Evolutionary conservation across 2,113 vertebrate genomes (phyloP), one percentile per base, ranked within the genome.

Genomic region (Mystacornis crossleyi): DNA sequence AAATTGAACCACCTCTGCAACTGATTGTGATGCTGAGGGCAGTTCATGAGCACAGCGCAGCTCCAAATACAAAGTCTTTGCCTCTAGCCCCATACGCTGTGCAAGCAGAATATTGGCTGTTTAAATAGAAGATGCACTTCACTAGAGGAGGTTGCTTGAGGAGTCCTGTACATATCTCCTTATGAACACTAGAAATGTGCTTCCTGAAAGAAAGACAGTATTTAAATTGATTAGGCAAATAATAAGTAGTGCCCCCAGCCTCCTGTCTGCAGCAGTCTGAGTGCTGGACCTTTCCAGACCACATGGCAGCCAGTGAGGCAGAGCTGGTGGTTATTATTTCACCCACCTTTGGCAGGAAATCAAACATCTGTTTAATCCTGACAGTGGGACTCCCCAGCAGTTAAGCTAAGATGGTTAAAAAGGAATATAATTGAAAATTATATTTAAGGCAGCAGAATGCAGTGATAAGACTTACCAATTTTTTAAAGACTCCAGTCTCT

Each of bases 311-410:
- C 92, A 89, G 7, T 65, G 86, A 89, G 40, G 89, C 84, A 93
- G 90, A 91, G 69, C 50, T 93, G 80, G 83, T 61, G 64, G 54
- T 74, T 77, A 75, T 72, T 92, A 81, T 86, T 95, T 95, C 51
- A 81, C 81, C 38, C 64, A 93, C 80, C 95, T 96, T 86, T 71
- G 79, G 47, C 80, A 93, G 84, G 51, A 94, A 86, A 89, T 81
- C 78, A 74, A 91, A 84, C 83, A 93, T 65, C 96, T 91, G 66
- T 69, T 90, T 86, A 57, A 82, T 82, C 58, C 54, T 90, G 82
- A 88, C 70, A 77, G 71, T 57, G 67, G 58, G 70, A 50, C 48
- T 65, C 54, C 81, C 38, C 42, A 96, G 62, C 75, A 82, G 50
- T 61, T 85, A 93, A 58, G 34, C 38, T 84, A 60, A 69, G 58